Evolutionary conservation across 2,797 vertebrate species (phyloP).

Genomic region (Gymnoscopelus microlampas): DNA sequence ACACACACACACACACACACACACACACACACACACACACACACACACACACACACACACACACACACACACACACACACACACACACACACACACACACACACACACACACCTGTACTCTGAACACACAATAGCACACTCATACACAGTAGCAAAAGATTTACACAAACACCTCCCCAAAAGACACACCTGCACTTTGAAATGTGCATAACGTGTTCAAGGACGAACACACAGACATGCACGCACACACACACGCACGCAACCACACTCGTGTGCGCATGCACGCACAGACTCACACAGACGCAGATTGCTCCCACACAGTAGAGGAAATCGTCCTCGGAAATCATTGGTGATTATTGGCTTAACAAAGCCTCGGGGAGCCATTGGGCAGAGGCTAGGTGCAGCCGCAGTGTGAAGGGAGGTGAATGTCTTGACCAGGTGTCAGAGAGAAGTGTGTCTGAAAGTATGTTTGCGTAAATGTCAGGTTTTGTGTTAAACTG

Average conservation of each 20-base stretch:
- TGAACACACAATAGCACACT: too few relatives aligned
- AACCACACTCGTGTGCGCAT: slow-evolving; percentile 39
- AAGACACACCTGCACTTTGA: too few relatives aligned
- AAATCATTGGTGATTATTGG: slow-evolving; percentile 64
- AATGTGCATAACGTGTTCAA: too few relatives aligned
- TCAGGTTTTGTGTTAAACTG: not conserved
- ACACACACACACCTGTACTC: not conserved
- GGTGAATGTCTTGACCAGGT: slow-evolving; percentile 49
- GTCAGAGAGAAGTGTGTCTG: not conserved
- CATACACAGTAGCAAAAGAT: too few relatives aligned
- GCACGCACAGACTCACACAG: not conserved
- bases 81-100: not conserved
- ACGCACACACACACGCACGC: slow-evolving; percentile 10
- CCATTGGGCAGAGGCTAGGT: slow-evolving; percentile 12
- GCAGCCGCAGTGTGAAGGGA: slow-evolving; percentile 29
- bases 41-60: not conserved
- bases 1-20: not conserved
- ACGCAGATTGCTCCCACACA: slow-evolving; percentile 58
- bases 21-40: not conserved
- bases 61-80: not conserved
- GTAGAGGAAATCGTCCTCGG: slow-evolving; percentile 58
- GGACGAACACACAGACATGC: too few relatives aligned
- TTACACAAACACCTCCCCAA: not conserved
- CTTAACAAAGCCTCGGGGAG: slow-evolving; percentile 46
- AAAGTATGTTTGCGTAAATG: slow-evolving; percentile 4